Evolutionary conservation across 2,797 vertebrate species (phyloP), one percentile per base, ranked within the genome.

Genomic region (Otolemur crassicaudatus): DNA sequence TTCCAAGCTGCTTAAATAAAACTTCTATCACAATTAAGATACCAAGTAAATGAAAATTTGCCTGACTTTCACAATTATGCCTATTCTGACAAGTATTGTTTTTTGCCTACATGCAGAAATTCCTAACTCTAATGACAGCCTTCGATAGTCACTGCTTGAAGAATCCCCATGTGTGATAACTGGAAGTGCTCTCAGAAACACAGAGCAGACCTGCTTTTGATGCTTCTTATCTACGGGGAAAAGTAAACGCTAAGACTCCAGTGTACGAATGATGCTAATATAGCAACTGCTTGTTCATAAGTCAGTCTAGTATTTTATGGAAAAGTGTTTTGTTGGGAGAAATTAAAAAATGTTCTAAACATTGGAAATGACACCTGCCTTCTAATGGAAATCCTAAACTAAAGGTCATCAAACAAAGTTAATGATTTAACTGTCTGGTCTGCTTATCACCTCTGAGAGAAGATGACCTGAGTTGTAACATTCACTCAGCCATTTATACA

Each of bases 401-500:
- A 75, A 90, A 61, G 34, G 27, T 43, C 53, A 91, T 77, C 20
- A 61, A 73, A 34, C 37, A 25, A 89, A 80, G 56, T 56, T 70
- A 90, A 46, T 31, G 69, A 75, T 27, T 60, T 65, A 87, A n/a
- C 46, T 56, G 81, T 53, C 67, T 77, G 72, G 53, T 8, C 60
- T 91, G 34, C 13, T 94, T 81, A 49, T n/a, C 13, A 69, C 34
- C 60, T 87, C 76, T n/a, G 65, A 12, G 46, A 85, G 40, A 77
- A 73, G 56, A 77, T 4, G 56, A 79, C 7, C 40, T n/a, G 20
- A 61, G 43, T 85, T 87, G 84, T 90, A 93, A 92, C 17, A 79
- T 37, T 91, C 61, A 81, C 5, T 53, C 91, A 76, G 69, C 49
- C 69, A 82, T 31, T 91, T 90, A 79, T 11, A 88, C 56, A 91